Percentiles rank a stretch among this genome's conserved stretches.
Evolutionary conservation across 2,888 invertebrate species (phyloP).

Genomic region (Polylopha cassiicola): DNA sequence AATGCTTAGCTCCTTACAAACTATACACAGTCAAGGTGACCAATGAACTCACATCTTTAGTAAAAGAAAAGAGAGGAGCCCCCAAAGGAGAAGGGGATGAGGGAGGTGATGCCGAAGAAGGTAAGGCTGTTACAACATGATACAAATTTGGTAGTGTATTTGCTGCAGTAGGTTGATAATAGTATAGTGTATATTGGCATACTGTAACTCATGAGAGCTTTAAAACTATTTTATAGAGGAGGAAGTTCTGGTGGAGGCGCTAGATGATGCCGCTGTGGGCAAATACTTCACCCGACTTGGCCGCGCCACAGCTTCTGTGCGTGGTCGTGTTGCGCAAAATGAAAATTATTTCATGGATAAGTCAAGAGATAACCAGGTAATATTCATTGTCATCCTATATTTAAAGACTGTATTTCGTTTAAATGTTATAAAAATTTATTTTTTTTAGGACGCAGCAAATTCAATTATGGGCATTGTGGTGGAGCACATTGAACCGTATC

Average conservation of each 20-base stretch:
- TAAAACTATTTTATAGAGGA: too few relatives aligned
- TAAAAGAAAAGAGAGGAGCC: slow-evolving; percentile 45
- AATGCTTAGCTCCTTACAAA: slow-evolving; percentile 61
- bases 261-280: slow-evolving; percentile 51
- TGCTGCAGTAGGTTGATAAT: too few relatives aligned
- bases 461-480: slow-evolving; percentile 78
- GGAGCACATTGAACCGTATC: slow-evolving; percentile 73
- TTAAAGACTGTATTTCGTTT: background rate
- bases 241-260: slow-evolving; percentile 43
- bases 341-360: slow-evolving; percentile 63
- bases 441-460: slow-evolving; percentile 72
- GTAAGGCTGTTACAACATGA: slow-evolving; percentile 22
- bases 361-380: slow-evolving; percentile 60
- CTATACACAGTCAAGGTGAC: slow-evolving; percentile 57
- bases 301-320: slow-evolving; percentile 46
- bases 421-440: background rate
- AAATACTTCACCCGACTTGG: slow-evolving; percentile 42
- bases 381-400: background rate
- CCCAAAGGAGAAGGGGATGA: slow-evolving; percentile 33
- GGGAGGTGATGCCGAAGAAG: slow-evolving; percentile 38
- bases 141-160: background rate
- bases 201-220: too few relatives aligned
- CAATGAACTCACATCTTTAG: slow-evolving; percentile 56
- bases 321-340: slow-evolving; percentile 57
- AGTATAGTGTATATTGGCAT: too few relatives aligned